These are phyloP conservation scores for Phragmatobia fuliginosa DNA, from an alignment of 2,888 invertebrate species.

Conservation along the genomic window DNA sequence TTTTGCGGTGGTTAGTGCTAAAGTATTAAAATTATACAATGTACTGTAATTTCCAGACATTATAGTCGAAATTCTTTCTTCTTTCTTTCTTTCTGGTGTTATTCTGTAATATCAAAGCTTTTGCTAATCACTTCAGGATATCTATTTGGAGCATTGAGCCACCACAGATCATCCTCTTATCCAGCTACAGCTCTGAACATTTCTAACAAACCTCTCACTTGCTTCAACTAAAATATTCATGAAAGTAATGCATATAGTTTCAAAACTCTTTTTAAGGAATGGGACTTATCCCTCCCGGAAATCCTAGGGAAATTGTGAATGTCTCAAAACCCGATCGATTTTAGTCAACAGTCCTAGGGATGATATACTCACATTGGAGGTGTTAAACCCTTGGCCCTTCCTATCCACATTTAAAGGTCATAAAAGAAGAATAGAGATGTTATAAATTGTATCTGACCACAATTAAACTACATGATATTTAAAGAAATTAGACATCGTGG, in stretches of 20 bases:
- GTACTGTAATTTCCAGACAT: background rate
- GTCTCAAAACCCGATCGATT: no score
- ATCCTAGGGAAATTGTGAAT: no score
- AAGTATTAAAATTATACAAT: background rate
- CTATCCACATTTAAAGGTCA: no score
- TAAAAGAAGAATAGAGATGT: background rate
- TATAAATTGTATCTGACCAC: background rate
- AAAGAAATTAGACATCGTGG: background rate
- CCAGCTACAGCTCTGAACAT: background rate
- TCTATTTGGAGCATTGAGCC: background rate
- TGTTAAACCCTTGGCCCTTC: no score
- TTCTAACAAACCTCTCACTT: background rate
- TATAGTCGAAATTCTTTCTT: no score
- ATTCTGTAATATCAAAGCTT: background rate
- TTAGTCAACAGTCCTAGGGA: no score
- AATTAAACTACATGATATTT: background rate
- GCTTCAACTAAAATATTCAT: background rate
- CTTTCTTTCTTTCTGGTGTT: no score
- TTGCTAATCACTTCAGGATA: no score
- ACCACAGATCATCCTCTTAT: background rate
- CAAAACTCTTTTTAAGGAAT: background rate
- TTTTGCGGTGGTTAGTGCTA: slow-evolving; percentile 11
- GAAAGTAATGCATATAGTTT: background rate
- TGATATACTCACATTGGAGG: no score
- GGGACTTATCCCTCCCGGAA: no score